Base-by-base conservation (phyloP, 2,113 vertebrate species). In the Riparia riparia region DNA sequence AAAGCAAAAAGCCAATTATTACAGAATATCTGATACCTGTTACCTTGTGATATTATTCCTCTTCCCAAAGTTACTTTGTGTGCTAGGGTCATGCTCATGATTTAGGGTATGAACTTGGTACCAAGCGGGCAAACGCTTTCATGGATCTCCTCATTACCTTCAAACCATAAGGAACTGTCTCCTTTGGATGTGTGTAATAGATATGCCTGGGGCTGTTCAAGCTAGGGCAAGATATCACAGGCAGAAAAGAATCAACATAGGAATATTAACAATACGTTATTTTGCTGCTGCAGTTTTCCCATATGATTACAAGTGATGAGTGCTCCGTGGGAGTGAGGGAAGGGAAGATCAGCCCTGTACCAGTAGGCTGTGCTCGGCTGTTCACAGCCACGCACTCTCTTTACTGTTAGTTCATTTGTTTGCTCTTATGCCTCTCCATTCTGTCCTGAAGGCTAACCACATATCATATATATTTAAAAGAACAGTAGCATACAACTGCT, bases 201-300 rank as follows among this genome's bases (percentile, higher is more conserved):
- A 34, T 89, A 53, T 85, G 96, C 97, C 97, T 82, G 96, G 76
- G 91, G 97, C 96, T 93, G 39, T 97, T 96, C 97, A 96, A 97
- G 97, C 95, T 79, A 32, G 96, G 96, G 95, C 97, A 97, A 95
- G 97, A 95, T 93, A 92, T 84, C 93, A 94, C 81, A 92, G 94
- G 93, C 95, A 93, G 93, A 47, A 95, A 84, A 92, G 86, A 93
- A 93, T 91, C 83, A 90, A 85, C 83, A 47, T 5, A 87, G 89
- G 86, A 95, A 92, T 92, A 95, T 91, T 94, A 96, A 96, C 90
- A 95, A 60, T 93, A 86, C 5, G 1, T 84, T 90, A 70, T 79
- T 96, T 93, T 92, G 76, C 76, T 86, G 82, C 64, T 96, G 80
- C 65, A 89, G 92, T 96, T 97, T 97, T 96, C 96, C 96, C 96